Evolutionary conservation across 2,888 invertebrate genomes (phyloP).

Genomic region (Mellilla xanthometata): DNA sequence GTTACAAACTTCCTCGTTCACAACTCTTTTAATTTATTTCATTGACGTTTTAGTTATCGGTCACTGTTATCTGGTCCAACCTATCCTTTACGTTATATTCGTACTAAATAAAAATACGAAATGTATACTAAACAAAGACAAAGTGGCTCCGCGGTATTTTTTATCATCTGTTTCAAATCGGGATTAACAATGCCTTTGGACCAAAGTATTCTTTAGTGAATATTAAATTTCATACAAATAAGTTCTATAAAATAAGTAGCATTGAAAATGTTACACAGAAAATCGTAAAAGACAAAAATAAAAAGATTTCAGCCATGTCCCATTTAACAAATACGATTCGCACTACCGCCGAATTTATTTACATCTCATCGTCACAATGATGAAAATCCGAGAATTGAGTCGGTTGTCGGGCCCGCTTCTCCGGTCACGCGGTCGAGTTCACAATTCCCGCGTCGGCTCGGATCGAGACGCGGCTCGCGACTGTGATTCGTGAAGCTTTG

Average conservation of each 20-base stretch:
- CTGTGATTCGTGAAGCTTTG: conserved; percentile 76
- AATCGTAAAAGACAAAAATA: no score
- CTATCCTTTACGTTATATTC: background rate
- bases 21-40: conserved; percentile 24
- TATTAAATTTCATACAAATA: no score
- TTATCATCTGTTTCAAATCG: no score
- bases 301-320: no score
- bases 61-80: conserved; percentile 24
- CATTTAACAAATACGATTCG: no score
- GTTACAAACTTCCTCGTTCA: conserved; percentile 19
- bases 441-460: conserved; percentile 51
- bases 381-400: conserved; percentile 85
- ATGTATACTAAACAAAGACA: no score
- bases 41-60: conserved; percentile 24
- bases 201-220: no score
- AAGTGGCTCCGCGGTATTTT: no score
- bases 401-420: conserved; percentile 42
- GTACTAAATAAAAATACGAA: no score
- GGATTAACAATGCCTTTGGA: no score
- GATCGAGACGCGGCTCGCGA: conserved; percentile 59
- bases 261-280: no score
- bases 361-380: conserved; percentile 53
- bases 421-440: conserved; percentile 54
- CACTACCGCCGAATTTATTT: conserved; percentile 1
- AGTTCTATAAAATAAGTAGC: no score